phyloP scores from a whole-genome alignment of 1,140 invertebrate genomes.

The Hycleus phaleratus region DNA sequence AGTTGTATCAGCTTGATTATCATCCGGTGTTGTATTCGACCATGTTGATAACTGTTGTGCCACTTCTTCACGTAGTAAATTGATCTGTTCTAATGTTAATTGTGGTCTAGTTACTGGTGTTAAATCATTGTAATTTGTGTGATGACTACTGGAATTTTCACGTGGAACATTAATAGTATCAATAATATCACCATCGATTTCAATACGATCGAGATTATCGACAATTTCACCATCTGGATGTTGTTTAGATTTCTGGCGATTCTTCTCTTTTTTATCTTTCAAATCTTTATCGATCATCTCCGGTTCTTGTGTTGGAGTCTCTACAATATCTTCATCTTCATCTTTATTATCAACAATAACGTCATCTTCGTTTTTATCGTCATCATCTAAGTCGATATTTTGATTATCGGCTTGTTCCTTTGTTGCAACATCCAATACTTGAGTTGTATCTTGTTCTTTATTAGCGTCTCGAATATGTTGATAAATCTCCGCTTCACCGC shows the following conservation, averaged over 20 bases:
- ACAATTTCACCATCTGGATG: constrained; percentile 33
- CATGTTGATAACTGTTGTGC: constrained; percentile 50
- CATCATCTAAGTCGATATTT: constrained; percentile 48
- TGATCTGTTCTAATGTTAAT: constrained; percentile 27
- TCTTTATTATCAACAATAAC: constrained; percentile 31
- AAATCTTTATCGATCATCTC: constrained; percentile 41
- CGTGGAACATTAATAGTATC: constrained; percentile 59
- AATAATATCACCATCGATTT: constrained; percentile 70
- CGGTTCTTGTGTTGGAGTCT: constrained; percentile 39
- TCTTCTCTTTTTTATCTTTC: constrained; percentile 37
- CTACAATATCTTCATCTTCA: constrained; percentile 25
- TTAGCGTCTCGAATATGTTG: constrained; percentile 80
- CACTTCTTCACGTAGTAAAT: constrained; percentile 42
- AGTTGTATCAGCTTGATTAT: constrained; percentile 44
- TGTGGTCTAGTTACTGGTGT: constrained; percentile 18
- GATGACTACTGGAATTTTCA: constrained; percentile 56
- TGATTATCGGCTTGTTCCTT: constrained; percentile 77
- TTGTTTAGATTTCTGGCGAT: constrained; percentile 43
- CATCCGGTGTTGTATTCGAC: constrained; percentile 47
- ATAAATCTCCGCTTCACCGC: constrained; percentile 59
- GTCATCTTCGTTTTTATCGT: constrained; percentile 45
- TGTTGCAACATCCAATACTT: constrained; percentile 61
- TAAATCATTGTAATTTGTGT: constrained; percentile 36
- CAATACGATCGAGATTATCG: constrained; percentile 45
- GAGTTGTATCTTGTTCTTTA: constrained; percentile 35